Evolutionary conservation across 2,113 vertebrate genomes (phyloP).

Genomic region (Dinomys branickii): DNA sequence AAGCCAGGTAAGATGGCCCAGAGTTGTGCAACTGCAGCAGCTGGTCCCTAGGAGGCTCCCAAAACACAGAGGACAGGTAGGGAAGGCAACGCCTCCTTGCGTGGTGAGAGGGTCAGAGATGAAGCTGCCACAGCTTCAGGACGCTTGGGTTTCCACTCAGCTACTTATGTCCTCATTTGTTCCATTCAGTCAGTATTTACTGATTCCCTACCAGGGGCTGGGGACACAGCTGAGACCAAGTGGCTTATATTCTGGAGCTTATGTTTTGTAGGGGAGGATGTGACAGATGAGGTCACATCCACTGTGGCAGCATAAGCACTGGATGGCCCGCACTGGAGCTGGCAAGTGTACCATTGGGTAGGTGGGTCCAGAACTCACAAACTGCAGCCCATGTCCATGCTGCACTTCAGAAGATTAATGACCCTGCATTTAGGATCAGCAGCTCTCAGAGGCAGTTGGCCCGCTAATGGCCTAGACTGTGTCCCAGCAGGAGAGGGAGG

Average conservation of each 20-base stretch:
- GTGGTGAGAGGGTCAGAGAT: not conserved
- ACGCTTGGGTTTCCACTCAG: not conserved
- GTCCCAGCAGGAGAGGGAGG: not conserved
- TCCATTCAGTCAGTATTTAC: not conserved
- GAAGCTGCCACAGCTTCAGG: not conserved
- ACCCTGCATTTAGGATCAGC: not conserved
- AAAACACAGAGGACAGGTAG: rapidly evolving
- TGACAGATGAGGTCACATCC: no score
- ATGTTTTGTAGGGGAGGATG: rapidly evolving
- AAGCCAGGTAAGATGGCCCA: not conserved
- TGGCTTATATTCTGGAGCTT: not conserved
- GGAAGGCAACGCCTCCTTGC: not conserved
- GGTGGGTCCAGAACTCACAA: no score
- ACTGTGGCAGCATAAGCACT: not conserved
- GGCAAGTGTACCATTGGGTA: not conserved
- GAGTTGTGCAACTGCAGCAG: rapidly evolving
- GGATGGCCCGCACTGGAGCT: not conserved
- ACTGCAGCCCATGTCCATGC: not conserved
- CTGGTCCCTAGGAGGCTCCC: rapidly evolving
- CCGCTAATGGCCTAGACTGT: not conserved
- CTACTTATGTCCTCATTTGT: not conserved
- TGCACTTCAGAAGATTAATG: not conserved
- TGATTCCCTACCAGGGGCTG: not conserved
- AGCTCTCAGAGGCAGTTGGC: not conserved
- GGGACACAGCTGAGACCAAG: not conserved